Conservation (phyloP, 2,797 vertebrate genomes). For the Myoxocephalus aenaeus region DNA sequence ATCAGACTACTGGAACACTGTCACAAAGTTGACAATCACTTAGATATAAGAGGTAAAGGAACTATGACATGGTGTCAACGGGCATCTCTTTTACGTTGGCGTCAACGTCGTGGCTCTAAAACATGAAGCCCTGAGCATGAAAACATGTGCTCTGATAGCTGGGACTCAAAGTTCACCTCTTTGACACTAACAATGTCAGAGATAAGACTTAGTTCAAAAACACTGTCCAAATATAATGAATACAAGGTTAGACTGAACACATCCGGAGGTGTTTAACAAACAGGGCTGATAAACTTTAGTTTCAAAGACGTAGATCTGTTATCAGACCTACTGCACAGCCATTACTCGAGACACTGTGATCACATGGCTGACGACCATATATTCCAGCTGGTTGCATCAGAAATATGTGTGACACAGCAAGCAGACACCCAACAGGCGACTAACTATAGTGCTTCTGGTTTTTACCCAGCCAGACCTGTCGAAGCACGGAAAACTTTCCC, state of each 20-base stretch:
- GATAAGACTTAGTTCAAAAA: slow-evolving; percentile 46
- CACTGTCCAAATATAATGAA: slow-evolving; percentile 17
- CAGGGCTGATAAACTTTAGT: slow-evolving; percentile 27
- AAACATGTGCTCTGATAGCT: slow-evolving; percentile 30
- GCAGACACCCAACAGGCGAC: slow-evolving; percentile 50
- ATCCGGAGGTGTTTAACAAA: not conserved
- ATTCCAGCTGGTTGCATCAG: slow-evolving; percentile 72
- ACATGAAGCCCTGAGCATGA: slow-evolving; percentile 29
- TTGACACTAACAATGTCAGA: slow-evolving; percentile 9
- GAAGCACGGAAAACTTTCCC: slow-evolving; percentile 54
- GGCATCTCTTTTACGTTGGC: slow-evolving; percentile 4
- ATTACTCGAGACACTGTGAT: slow-evolving; percentile 40
- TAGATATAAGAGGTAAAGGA: slow-evolving; percentile 5
- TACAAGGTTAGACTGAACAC: not conserved
- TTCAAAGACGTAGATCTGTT: slow-evolving; percentile 25
- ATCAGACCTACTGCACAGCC: slow-evolving; percentile 16
- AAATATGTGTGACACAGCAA: slow-evolving; percentile 73
- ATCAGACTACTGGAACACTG: not conserved
- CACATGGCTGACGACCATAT: slow-evolving; percentile 53
- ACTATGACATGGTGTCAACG: slow-evolving; percentile 20
- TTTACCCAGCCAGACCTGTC: slow-evolving; percentile 47
- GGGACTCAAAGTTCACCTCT: slow-evolving; percentile 54
- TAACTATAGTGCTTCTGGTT: slow-evolving; percentile 78
- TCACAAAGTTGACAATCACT: not conserved
- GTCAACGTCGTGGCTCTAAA: slow-evolving; percentile 8